Base-by-base conservation (phyloP, 2,797 vertebrate genomes). In the Phrynocephalus guinanensis region DNA sequence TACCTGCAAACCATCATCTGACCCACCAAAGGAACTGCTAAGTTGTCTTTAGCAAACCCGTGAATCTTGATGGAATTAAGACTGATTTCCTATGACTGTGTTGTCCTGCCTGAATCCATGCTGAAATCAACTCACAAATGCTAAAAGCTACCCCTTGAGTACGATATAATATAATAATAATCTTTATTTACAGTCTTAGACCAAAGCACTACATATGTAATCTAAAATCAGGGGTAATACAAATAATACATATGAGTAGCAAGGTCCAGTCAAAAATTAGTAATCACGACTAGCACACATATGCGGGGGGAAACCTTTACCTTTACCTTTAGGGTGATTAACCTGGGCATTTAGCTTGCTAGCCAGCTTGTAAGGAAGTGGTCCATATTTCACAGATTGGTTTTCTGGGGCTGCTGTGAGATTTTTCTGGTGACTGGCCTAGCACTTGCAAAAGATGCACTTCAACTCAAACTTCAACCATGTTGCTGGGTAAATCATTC, bases 1-100 rank as follows among this genome's bases (percentile, higher is more conserved):
- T 93, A 96, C 95, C 95, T 96, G 93, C 95, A 94, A 95, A 95
- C 95, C 95, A 93, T 93, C 91, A 95, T 95, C 95, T 95, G 92
- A 94, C 94, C 93, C 91, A 91, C 88, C 0, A 5, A 85, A 92
- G 95, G 88, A 87, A 93, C 92, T 93, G 91, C 90, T 86, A 91
- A 85, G 73, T 89, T 93, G 86, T 86, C 93, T 93, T 90, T 88
- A 91, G 77, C 89, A 92, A 93, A 96, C 94, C 95, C 95, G 91
- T 90, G 85, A 95, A 75, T 93, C 90, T 86, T 89, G 79, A 94
- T 94, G 15, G 87, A 67, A 85, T 81, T 82, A 77, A 72, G 50
- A 63, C 52, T 84, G 52, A 73, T 79, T 84, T 80, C 70, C 76
- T 50, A 79, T 30, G 6, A 30, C 78, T 72, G 10, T 77, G 76